A percentile compares a stretch with the other conserved stretches of the same genome.
phyloP scores from a whole-genome alignment of 1,140 invertebrate species.

The Gryon sp. region DNA sequence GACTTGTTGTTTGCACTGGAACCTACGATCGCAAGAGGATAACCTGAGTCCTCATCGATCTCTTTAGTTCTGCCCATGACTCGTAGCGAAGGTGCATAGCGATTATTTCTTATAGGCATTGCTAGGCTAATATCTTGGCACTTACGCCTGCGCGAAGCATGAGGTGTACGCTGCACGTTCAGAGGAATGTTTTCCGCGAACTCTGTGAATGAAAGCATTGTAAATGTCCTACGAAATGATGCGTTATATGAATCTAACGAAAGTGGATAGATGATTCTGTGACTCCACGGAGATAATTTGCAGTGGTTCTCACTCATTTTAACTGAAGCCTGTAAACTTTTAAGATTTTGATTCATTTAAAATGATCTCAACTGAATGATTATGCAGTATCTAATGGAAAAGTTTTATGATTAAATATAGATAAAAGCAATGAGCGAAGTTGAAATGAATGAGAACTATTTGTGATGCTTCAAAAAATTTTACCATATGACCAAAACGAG shows the following conservation, averaged over 20 bases:
- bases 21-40: conserved; percentile 68
- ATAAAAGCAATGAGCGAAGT: conserved; percentile 32
- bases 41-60: conserved; percentile 62
- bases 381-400: conserved; percentile 13
- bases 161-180: conserved; percentile 89
- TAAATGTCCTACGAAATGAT: conserved; percentile 57
- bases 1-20: conserved; percentile 85
- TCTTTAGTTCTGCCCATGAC: conserved; percentile 63
- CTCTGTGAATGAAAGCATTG: conserved; percentile 81
- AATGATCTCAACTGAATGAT: conserved; percentile 15
- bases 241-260: conserved; percentile 21
- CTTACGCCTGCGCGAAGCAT: conserved; percentile 90
- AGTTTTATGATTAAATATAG: not conserved
- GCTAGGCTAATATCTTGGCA: conserved; percentile 71
- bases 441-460: conserved; percentile 57
- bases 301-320: conserved; percentile 53
- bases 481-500: conserved; percentile 1
- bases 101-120: conserved; percentile 65
- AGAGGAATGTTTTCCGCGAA: conserved; percentile 91
- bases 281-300: conserved; percentile 12
- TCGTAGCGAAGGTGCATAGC: conserved; percentile 62
- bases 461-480: conserved; percentile 36
- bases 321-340: conserved; percentile 11
- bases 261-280: conserved; percentile 14
- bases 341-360: not conserved